Evolutionary conservation across 2,888 invertebrate species (phyloP).

Genomic region (Scelioninae gen. 2): DNA sequence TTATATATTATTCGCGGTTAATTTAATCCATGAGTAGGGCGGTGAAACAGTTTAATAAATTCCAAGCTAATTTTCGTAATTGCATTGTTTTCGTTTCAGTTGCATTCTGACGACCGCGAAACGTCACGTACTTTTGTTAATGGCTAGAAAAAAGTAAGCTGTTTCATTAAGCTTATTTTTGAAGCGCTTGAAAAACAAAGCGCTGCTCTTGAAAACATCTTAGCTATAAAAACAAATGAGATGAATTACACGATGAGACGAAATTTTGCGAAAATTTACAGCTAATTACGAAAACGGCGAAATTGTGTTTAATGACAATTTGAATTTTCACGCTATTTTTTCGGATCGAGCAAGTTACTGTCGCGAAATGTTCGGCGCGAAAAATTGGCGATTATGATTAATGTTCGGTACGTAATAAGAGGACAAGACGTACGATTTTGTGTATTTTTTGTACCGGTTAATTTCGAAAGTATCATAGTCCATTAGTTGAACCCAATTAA

Average conservation of each 20-base stretch:
- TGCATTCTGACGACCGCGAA: slow-evolving; percentile 24
- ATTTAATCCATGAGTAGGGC: not conserved
- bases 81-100: slow-evolving; percentile 37
- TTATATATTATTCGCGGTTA: not conserved
- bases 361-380: too few species aligned
- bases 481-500: too few species aligned
- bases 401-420: too few species aligned
- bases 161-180: slow-evolving; percentile 45
- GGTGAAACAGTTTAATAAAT: slow-evolving; percentile 25
- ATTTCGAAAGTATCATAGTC: too few species aligned
- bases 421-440: too few species aligned
- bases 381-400: too few species aligned
- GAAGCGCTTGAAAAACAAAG: slow-evolving; percentile 23
- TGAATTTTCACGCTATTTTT: too few species aligned
- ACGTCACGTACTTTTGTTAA: slow-evolving; percentile 32
- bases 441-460: too few species aligned
- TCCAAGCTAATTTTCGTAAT: slow-evolving; percentile 31
- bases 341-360: too few species aligned
- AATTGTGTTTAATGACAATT: not conserved
- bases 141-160: slow-evolving; percentile 29
- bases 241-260: slow-evolving; percentile 8
- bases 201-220: slow-evolving; percentile 28
- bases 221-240: slow-evolving; percentile 3
- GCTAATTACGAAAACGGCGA: slow-evolving; percentile 1
- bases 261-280: slow-evolving; percentile 7